Evolutionary conservation across 2,113 vertebrate genomes (phyloP).

Genomic region (Daboia siamensis): DNA sequence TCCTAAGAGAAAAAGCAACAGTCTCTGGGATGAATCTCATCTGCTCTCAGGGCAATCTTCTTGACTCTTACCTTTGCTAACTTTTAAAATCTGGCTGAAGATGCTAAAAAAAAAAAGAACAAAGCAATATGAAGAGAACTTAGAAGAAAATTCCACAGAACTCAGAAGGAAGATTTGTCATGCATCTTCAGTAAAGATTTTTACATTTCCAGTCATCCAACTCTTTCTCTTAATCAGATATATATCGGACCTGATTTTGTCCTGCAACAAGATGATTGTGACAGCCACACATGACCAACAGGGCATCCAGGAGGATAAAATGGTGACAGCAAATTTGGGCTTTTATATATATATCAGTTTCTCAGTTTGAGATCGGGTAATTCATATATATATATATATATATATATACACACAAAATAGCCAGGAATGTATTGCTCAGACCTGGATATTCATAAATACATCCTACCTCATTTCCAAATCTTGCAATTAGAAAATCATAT

Average conservation of each 20-base stretch:
- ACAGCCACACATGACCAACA: neutral
- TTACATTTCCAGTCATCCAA: neutral
- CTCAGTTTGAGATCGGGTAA: too few relatives aligned
- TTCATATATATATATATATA: too few relatives aligned
- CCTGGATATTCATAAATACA: too few relatives aligned
- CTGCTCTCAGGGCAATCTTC: neutral
- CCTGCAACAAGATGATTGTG: neutral
- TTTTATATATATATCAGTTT: neutral
- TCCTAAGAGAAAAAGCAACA: neutral
- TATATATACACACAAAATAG: too few relatives aligned
- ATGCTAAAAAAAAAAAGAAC: neutral
- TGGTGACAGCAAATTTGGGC: neutral
- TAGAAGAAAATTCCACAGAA: neutral
- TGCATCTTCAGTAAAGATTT: neutral
- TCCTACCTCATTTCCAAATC: too few relatives aligned
- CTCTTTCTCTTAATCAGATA: neutral
- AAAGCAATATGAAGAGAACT: neutral
- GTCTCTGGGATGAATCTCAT: neutral
- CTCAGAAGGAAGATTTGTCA: neutral
- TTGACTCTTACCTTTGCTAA: neutral
- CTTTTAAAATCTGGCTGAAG: neutral
- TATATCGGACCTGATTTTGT: neutral
- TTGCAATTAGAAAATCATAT: too few relatives aligned
- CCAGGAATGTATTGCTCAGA: too few relatives aligned
- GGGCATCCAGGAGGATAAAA: neutral